Base-by-base conservation (phyloP, 2,113 vertebrate genomes). In the Physeter macrocephalus region DNA sequence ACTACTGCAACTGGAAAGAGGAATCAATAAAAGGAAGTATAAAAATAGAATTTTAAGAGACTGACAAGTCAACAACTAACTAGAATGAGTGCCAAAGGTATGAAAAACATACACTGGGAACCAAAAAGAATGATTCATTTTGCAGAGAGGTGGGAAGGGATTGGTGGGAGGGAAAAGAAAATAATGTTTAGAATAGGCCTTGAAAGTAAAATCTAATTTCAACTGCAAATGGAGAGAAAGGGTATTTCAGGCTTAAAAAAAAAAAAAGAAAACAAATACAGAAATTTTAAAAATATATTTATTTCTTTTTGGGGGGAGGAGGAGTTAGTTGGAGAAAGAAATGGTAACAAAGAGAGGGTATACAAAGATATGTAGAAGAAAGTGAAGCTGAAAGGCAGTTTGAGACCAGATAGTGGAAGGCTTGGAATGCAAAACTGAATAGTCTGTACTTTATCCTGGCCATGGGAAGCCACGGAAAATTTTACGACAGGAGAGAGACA, bases 41-140 rank as follows among this genome's bases (percentile, higher is more conserved):
- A 80, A 94, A 80, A 93, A 57, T 29, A 93, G 72, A 95, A 92
- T 34, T 71, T 74, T 81, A 88, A 36, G 27, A 80, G 39, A 84
- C 46, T 61, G 29, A 52, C 39, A 88, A 46, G 36, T 72, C 36
- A 81, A 72, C 17, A 74, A 61, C 46, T 90, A 64, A 81, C 18
- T 12, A 75, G 71, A 85, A 52, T 52, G 59, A 93, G 41, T 20
- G 27, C 57, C 93, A 90, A 67, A 7, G 12, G 17, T 41, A 36
- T 74, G 27, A 59, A 59, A 93, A 88, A 93, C 29, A 15, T 41
- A 14, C 66, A 10, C 36, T 14, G n/a, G 14, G 41, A 93, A 75
- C 36, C 66, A 75, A 88, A 80, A 85, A 21, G 10, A 74, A 18
- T 59, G 31, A 36, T 52, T 96, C 46, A 67, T 31, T 71, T 54